phyloP scores from a whole-genome alignment of 2,797 vertebrate species.

The Scolopax bukidnonensis region DNA sequence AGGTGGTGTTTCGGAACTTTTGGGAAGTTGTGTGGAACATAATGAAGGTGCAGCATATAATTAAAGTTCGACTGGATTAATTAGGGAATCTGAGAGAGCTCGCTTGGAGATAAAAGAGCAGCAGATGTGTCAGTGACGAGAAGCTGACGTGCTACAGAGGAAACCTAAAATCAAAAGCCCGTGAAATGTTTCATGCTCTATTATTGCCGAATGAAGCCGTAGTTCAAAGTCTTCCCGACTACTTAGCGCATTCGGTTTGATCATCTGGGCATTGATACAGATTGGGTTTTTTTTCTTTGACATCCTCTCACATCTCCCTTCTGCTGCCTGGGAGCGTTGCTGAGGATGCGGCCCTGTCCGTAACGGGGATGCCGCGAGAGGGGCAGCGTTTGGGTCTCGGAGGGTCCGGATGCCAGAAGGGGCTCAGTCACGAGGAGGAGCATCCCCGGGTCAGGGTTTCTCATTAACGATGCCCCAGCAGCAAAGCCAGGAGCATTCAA shows the following conservation, averaged over 20 bases:
- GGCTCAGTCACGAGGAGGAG: not conserved
- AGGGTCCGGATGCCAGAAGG: conserved; percentile 23
- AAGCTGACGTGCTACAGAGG: conserved; percentile 75
- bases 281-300: conserved; percentile 27
- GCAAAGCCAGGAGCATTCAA: not conserved
- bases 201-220: conserved; percentile 70
- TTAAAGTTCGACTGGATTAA: conserved; percentile 82
- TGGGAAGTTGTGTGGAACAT: conserved; percentile 49
- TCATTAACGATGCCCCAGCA: not conserved
- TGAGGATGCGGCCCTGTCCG: conserved; percentile 17
- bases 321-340: conserved; percentile 33
- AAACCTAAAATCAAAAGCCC: conserved; percentile 82
- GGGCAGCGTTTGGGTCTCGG: not conserved
- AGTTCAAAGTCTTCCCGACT: conserved; percentile 82
- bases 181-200: conserved; percentile 71
- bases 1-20: conserved; percentile 31
- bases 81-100: conserved; percentile 80
- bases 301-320: conserved; percentile 55
- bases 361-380: not conserved
- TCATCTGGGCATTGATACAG: conserved; percentile 70
- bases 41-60: conserved; percentile 76
- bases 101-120: conserved; percentile 80
- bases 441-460: not conserved
- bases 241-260: conserved; percentile 81
- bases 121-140: conserved; percentile 78